Conservation (phyloP, 2,113 vertebrate species). For the Numida meleagris region DNA sequence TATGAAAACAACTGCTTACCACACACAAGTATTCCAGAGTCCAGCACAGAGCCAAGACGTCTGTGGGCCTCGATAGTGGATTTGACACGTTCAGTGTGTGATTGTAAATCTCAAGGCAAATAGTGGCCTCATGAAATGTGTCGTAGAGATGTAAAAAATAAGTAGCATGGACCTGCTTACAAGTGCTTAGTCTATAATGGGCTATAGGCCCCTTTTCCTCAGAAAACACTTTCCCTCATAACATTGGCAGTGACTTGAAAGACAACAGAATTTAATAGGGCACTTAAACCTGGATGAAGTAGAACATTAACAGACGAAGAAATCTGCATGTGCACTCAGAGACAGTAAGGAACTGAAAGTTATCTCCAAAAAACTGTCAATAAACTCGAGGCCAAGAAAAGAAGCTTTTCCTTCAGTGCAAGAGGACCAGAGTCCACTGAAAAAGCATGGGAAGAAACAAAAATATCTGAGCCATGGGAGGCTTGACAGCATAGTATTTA, state of each 20-base stretch:
- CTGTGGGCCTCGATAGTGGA: neutral
- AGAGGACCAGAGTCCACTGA: neutral
- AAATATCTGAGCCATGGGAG: neutral
- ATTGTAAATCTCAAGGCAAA: neutral
- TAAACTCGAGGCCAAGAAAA: neutral
- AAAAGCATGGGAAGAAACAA: neutral
- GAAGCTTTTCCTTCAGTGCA: neutral
- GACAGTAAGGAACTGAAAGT: neutral
- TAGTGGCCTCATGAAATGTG: neutral
- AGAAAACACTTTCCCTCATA: neutral
- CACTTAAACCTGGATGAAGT: neutral
- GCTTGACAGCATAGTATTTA: neutral
- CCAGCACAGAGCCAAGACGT: neutral
- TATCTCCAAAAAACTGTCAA: neutral
- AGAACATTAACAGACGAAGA: neutral
- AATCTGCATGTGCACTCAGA: neutral
- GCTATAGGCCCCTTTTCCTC: neutral
- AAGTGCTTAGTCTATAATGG: rapidly evolving
- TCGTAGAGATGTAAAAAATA: neutral
- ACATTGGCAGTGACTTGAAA: neutral
- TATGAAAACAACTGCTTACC: neutral
- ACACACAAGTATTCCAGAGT: neutral
- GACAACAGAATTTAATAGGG: neutral
- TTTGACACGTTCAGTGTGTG: neutral
- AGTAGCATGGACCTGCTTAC: neutral